Evolutionary conservation across 2,888 invertebrate species (phyloP).

Genomic region (Drosophila acutilabella): DNA sequence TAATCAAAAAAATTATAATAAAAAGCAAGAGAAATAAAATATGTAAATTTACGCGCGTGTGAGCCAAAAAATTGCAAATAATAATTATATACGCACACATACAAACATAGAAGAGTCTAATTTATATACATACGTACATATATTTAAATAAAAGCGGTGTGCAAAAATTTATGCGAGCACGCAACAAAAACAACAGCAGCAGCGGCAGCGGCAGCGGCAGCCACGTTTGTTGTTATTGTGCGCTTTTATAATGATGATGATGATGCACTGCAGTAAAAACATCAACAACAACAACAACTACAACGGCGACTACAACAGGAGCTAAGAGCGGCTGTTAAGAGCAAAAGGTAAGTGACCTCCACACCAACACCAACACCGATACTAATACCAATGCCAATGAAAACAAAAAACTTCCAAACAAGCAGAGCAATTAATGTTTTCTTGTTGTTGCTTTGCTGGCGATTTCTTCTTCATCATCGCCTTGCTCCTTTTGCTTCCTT

Average conservation of each 20-base stretch:
- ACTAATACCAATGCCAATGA: constrained; percentile 11
- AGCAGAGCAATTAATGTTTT: constrained; percentile 62
- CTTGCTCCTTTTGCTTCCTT: constrained; percentile 10
- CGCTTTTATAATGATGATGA: constrained; percentile 15
- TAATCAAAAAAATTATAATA: constrained; percentile 8
- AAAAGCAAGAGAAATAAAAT: background rate
- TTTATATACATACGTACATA: constrained; percentile 10
- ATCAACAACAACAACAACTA: background rate
- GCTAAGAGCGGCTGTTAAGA: constrained; percentile 49
- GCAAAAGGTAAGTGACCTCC: constrained; percentile 75
- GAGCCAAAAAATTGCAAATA: constrained; percentile 29
- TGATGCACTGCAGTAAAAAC: constrained; percentile 33
- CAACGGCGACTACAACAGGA: constrained; percentile 23
- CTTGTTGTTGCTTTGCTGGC: constrained; percentile 8
- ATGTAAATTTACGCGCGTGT: constrained; percentile 20
- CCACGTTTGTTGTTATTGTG: constrained; percentile 38
- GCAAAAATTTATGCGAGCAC: constrained; percentile 43
- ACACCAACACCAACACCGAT: constrained; percentile 35
- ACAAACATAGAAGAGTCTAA: constrained; percentile 5
- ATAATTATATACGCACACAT: constrained; percentile 24
- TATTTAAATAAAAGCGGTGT: constrained; percentile 50
- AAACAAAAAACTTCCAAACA: constrained; percentile 10
- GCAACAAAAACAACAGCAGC: constrained; percentile 25
- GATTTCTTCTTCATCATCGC: constrained; percentile 5
- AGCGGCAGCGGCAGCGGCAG: background rate